These are phyloP conservation scores for Drosophila bocqueti DNA, from an alignment of 1,140 invertebrate genomes.

Conservation along the genomic window DNA sequence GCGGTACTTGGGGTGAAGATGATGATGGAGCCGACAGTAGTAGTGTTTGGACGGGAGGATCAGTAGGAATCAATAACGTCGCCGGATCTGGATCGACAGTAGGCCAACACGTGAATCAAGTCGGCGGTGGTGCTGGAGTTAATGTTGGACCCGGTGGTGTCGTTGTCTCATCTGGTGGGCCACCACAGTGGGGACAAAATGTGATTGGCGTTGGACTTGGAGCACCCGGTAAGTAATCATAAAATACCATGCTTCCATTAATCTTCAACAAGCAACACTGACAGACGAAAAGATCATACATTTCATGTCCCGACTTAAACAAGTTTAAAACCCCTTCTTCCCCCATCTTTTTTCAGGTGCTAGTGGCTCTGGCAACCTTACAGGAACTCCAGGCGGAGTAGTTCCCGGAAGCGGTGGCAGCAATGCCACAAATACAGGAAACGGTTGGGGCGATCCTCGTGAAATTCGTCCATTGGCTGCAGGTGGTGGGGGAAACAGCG, in stretches of 20 bases:
- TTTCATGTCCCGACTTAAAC: not conserved
- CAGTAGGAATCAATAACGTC: constrained; percentile 63
- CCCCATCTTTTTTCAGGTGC: constrained; percentile 33
- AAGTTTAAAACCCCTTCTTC: not conserved
- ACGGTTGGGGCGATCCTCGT: constrained; percentile 86
- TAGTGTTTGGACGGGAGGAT: constrained; percentile 91
- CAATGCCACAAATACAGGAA: constrained; percentile 59
- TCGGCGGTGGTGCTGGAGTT: constrained; percentile 44
- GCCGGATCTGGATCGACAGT: constrained; percentile 63
- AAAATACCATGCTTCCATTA: not conserved
- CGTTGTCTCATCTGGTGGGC: constrained; percentile 54
- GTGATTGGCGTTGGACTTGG: constrained; percentile 61
- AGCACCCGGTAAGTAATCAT: constrained; percentile 51
- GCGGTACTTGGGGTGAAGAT: constrained; percentile 97
- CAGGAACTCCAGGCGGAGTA: constrained; percentile 37
- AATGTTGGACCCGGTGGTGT: constrained; percentile 63
- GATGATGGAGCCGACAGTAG: constrained; percentile 91
- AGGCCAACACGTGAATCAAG: constrained; percentile 49
- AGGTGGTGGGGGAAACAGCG: constrained; percentile 6
- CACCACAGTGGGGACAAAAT: constrained; percentile 69
- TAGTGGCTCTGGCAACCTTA: constrained; percentile 48
- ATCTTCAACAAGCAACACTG: not conserved
- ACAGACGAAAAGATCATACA: not conserved
- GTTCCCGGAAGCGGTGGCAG: constrained; percentile 35
- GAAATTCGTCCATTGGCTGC: constrained; percentile 72